These are phyloP conservation scores for Hiodon alosoides DNA, from an alignment of 2,113 vertebrate species.

Conservation along the genomic window DNA sequence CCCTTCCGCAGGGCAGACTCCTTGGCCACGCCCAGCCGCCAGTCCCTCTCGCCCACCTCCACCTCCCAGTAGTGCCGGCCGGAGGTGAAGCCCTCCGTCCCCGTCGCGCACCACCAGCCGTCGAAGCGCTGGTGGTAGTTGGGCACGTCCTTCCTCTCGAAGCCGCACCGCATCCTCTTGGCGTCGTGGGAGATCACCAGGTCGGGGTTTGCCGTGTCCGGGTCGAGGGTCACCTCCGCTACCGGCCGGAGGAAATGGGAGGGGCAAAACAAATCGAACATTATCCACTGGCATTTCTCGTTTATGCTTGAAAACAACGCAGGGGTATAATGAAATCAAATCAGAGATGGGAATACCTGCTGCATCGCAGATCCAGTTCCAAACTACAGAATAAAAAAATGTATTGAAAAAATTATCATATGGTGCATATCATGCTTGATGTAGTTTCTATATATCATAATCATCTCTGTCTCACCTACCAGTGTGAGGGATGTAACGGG, in stretches of 20 bases:
- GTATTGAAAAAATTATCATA: neutral
- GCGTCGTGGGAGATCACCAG: conserved; percentile 71
- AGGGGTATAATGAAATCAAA: neutral
- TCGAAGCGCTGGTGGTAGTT: conserved; percentile 48
- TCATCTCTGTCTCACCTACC: conserved; percentile 43
- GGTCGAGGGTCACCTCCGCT: conserved; percentile 73
- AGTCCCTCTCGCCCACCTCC: conserved; percentile 72
- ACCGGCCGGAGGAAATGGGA: conserved; percentile 10
- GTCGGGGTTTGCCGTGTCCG: conserved; percentile 54
- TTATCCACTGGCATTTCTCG: neutral
- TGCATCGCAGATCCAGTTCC: conserved; percentile 66
- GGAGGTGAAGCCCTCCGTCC: conserved; percentile 41
- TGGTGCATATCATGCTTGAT: too few relatives aligned
- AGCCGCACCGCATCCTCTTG: conserved; percentile 72
- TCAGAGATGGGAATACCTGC: conserved; percentile 48
- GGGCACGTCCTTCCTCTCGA: conserved; percentile 48
- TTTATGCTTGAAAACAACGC: neutral
- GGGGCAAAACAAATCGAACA: neutral
- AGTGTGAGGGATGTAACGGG: conserved; percentile 59
- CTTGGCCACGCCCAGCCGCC: conserved; percentile 78
- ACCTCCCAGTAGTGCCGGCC: conserved; percentile 77
- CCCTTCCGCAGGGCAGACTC: conserved; percentile 70
- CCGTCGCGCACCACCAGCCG: conserved; percentile 60
- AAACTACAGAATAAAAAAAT: conserved; percentile 45
- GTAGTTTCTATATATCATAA: too few relatives aligned